Base-by-base conservation (phyloP, 2,113 vertebrate species). In the Petromus typicus region DNA sequence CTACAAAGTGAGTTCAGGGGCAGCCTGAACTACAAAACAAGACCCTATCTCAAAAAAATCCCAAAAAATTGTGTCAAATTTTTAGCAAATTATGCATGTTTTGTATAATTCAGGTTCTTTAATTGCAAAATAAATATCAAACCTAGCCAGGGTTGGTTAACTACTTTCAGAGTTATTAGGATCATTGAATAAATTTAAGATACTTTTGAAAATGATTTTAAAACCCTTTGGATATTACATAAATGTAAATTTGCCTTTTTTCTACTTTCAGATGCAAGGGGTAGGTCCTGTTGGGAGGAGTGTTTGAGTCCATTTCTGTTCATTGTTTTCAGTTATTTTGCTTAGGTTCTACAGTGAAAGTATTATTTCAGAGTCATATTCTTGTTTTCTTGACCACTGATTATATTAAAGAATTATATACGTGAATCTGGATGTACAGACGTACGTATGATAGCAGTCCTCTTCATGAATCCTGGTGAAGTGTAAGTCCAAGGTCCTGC, bases 211-310 rank as follows among this genome's bases (percentile, higher is more conserved):
- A 83, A 57, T 66, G 37, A 45, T 71, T 73, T 78, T 37, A 86
- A 84, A 79, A 80, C 23, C 69, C 91, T 88, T 20, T 69, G 57
- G 37, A 54, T 85, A 34, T 8, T 73, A 5, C 59, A 43, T 22
- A 89, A 23, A 94, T 64, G 22, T 78, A 89, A 64, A 48, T 82
- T 45, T 95, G 23, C 10, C 3, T 76, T 34, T 56, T 40, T 75
- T 93, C 71, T 94, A 25, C n/a, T 86, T 95, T 96, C 66, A 85
- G 76, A 86, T 89, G 16, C 45, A 82, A 85, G 63, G n/a, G 37
- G 13, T 3, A 57, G 48, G 48, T 10, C 5, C 48, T 94, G 59
- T 48, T 95, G 88, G 54, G 45, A 27, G 37, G 64, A 92, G 48
- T 95, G 12, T 87, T 95, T 84, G 84, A 48, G n/a, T 90, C 22